Conservation (phyloP, 2,888 invertebrate species). For the Pristionchus japonicus region DNA sequence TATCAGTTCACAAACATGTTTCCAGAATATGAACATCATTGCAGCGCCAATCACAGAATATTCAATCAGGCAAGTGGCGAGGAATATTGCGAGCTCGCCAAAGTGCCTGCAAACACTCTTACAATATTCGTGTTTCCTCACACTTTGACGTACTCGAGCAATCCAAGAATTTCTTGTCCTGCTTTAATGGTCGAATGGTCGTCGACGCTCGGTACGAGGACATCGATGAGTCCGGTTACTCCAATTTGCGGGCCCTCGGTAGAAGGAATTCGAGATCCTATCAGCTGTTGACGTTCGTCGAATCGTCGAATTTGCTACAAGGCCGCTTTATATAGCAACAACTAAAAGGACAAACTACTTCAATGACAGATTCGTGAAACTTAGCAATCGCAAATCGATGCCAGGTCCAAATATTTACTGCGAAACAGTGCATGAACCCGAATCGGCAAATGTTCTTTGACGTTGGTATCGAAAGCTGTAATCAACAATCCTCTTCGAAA, state of each 20-base stretch:
- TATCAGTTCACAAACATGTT: neutral
- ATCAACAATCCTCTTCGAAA: no score
- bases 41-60: constrained; percentile 71
- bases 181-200: neutral
- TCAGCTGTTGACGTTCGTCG: neutral
- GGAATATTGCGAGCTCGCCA: constrained; percentile 71
- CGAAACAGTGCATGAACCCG: neutral
- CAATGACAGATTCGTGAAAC: neutral
- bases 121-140: no score
- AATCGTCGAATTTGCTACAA: neutral
- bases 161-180: neutral
- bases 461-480: neutral
- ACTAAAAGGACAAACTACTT: neutral
- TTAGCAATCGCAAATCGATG: neutral
- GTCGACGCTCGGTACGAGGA: neutral
- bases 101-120: constrained; percentile 56
- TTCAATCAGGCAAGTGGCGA: constrained; percentile 72
- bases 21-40: constrained; percentile 73
- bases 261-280: no score
- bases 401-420: constrained; percentile 35
- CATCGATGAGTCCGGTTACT: no score
- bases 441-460: neutral
- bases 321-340: no score
- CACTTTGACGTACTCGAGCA: neutral
- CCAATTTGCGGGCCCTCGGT: no score